Percentiles rank a stretch among this genome's conserved stretches.
Conservation (phyloP, 2,888 invertebrate species). For the Formica aserva region DNA sequence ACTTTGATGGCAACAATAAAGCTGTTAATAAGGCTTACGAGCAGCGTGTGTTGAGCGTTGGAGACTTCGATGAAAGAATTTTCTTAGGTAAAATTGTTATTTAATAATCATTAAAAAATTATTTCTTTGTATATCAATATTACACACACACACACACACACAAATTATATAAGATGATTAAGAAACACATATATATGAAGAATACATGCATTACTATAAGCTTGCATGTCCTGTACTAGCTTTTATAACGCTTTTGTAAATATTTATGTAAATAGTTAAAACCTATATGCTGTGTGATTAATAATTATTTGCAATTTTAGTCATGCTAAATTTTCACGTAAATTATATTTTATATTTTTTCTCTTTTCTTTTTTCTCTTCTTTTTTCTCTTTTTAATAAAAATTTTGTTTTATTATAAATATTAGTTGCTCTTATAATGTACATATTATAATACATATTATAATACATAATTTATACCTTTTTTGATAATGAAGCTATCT, state of each 20-base stretch:
- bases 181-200: background rate
- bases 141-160: background rate
- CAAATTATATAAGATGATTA: background rate
- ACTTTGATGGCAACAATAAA: constrained; percentile 95
- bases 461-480: background rate
- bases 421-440: background rate
- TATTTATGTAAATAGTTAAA: background rate
- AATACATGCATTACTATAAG: background rate
- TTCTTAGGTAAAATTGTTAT: constrained; percentile 90
- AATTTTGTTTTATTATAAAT: background rate
- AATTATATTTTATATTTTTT: background rate
- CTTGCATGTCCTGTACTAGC: constrained; percentile 32
- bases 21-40: constrained; percentile 95
- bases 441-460: background rate
- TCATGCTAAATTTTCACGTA: background rate
- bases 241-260: constrained; percentile 28
- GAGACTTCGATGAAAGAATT: constrained; percentile 98
- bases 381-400: background rate
- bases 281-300: background rate
- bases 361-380: no score
- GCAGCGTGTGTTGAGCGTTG: constrained; percentile 94
- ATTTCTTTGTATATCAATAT: background rate
- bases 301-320: background rate
- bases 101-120: background rate
- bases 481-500: constrained; percentile 1